Evolutionary conservation across 1,140 invertebrate species (phyloP).

Genomic region (Solen grandis): DNA sequence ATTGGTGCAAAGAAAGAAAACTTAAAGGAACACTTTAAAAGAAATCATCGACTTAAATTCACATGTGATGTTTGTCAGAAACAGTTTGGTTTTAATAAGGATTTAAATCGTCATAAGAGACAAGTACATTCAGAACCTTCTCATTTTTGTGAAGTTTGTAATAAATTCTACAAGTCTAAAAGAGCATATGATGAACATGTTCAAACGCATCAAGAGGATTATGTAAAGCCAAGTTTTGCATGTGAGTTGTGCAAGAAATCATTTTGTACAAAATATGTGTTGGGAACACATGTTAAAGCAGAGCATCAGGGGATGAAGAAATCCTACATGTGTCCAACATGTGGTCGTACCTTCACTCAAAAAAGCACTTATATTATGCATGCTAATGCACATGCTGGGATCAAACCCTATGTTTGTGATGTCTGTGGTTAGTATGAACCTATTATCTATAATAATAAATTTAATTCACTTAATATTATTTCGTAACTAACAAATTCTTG

Average conservation of each 20-base stretch:
- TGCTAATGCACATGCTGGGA: slow-evolving; percentile 76
- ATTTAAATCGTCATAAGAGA: slow-evolving; percentile 64
- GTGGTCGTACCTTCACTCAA: slow-evolving; percentile 77
- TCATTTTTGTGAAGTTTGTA: slow-evolving; percentile 71
- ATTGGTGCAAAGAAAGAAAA: slow-evolving; percentile 32
- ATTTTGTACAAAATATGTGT: slow-evolving; percentile 74
- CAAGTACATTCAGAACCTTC: slow-evolving; percentile 61
- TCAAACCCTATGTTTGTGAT: slow-evolving; percentile 73
- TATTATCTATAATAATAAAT: too few relatives aligned
- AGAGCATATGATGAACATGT: slow-evolving; percentile 65
- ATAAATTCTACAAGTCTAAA: slow-evolving; percentile 68
- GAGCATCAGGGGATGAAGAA: slow-evolving; percentile 74
- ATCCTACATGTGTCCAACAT: slow-evolving; percentile 73
- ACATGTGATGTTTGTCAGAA: slow-evolving; percentile 66
- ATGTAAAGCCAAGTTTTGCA: slow-evolving; percentile 70
- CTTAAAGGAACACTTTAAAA: slow-evolving; percentile 33
- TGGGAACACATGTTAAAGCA: slow-evolving; percentile 72
- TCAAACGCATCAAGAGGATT: slow-evolving; percentile 65
- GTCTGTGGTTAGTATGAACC: slow-evolving; percentile 66
- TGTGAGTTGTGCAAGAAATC: slow-evolving; percentile 73
- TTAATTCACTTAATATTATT: too few relatives aligned
- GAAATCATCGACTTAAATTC: slow-evolving; percentile 55
- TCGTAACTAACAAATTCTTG: too few relatives aligned
- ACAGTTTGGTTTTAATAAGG: slow-evolving; percentile 68
- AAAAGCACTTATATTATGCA: slow-evolving; percentile 74